Percentiles rank a stretch among this genome's conserved stretches.
Conservation (phyloP, 2,797 vertebrate genomes). For the Esox lucius region DNA sequence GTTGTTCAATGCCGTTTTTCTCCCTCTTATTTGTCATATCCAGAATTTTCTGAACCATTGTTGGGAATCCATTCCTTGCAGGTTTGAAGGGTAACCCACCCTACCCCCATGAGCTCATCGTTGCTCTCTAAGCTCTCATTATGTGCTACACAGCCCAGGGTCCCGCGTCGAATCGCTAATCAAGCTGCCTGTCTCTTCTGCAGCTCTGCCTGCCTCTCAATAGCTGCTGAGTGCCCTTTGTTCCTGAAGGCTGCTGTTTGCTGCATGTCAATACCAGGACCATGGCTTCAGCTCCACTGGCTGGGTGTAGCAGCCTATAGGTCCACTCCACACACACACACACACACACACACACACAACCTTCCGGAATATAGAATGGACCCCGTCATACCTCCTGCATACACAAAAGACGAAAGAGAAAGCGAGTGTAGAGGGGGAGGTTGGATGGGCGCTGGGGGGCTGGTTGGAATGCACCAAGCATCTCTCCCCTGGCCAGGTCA, state of each 20-base stretch:
- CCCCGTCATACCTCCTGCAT: slow-evolving; percentile 49
- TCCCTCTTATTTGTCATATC: slow-evolving; percentile 46
- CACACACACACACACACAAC: background rate
- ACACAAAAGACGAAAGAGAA: slow-evolving; percentile 13
- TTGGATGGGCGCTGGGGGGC: slow-evolving; percentile 55
- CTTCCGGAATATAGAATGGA: slow-evolving; percentile 46
- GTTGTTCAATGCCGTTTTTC: slow-evolving; percentile 22
- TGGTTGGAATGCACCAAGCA: slow-evolving; percentile 67
- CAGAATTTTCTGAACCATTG: slow-evolving; percentile 44
- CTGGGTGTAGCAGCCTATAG: slow-evolving; percentile 2
- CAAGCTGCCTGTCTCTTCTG: slow-evolving; percentile 75
- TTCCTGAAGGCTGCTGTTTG: slow-evolving; percentile 69
- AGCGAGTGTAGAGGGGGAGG: slow-evolving; percentile 48
- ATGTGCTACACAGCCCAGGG: slow-evolving; percentile 75
- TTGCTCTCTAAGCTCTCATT: slow-evolving; percentile 75
- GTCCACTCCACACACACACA: slow-evolving; percentile 6
- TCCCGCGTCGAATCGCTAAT: slow-evolving; percentile 79
- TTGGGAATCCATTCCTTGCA: slow-evolving; percentile 63
- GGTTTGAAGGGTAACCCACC: slow-evolving; percentile 25
- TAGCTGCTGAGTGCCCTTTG: slow-evolving; percentile 75
- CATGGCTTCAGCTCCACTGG: slow-evolving; percentile 23
- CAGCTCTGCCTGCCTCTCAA: slow-evolving; percentile 67
- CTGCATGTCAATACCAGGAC: slow-evolving; percentile 72
- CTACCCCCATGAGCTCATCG: slow-evolving; percentile 50
- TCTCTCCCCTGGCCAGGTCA: slow-evolving; percentile 66